These are phyloP conservation scores for Drosophila serrata DNA, from an alignment of 1,140 invertebrate species.

Conservation along the genomic window DNA sequence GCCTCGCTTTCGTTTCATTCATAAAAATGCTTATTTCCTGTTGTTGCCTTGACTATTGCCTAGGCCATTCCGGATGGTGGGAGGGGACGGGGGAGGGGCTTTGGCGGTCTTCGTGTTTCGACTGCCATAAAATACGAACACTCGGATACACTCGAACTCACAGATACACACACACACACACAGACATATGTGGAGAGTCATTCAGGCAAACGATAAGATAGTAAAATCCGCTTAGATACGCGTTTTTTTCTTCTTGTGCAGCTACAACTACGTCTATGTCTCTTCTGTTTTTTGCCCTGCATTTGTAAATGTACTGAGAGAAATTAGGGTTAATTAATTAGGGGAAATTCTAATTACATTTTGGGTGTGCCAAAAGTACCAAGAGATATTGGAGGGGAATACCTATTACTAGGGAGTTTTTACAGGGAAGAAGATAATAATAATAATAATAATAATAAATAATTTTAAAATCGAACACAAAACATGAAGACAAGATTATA, in stretches of 20 bases:
- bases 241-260: slow-evolving; percentile 55
- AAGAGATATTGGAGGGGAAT: too few species aligned
- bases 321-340: not conserved
- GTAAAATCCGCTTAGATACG: slow-evolving; percentile 83
- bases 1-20: slow-evolving; percentile 76
- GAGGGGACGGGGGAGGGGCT: not conserved
- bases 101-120: slow-evolving; percentile 64
- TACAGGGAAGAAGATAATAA: too few species aligned
- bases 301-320: not conserved
- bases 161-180: slow-evolving; percentile 5
- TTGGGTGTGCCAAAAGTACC: not conserved
- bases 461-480: too few species aligned
- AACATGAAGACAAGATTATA: too few species aligned
- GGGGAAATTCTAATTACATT: too few species aligned
- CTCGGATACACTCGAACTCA: slow-evolving; percentile 23
- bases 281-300: slow-evolving; percentile 5
- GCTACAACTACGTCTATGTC: slow-evolving; percentile 3
- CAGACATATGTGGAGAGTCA: slow-evolving; percentile 53
- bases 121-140: slow-evolving; percentile 69
- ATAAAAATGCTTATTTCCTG: slow-evolving; percentile 83
- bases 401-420: not conserved
- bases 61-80: slow-evolving; percentile 13
- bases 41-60: slow-evolving; percentile 65
- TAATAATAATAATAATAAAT: too few species aligned
- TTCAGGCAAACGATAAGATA: slow-evolving; percentile 76